A percentile compares a stretch with the other conserved stretches of the same genome.
Evolutionary conservation across 2,888 invertebrate species (phyloP).

Genomic region (Operophtera brumata): DNA sequence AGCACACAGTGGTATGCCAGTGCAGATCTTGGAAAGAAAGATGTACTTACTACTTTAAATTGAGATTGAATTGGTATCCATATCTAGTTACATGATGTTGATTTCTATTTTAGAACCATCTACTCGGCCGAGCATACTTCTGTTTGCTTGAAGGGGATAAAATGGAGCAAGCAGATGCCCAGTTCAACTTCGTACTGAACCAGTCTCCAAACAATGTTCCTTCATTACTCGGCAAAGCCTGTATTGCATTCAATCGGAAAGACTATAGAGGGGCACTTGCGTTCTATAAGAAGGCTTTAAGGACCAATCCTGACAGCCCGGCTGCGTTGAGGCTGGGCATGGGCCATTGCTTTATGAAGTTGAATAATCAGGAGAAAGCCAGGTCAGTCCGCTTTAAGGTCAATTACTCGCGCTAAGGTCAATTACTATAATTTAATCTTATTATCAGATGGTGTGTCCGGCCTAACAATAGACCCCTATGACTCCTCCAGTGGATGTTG

Average conservation of each 20-base stretch:
- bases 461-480: too few relatives aligned
- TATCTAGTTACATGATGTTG: too few relatives aligned
- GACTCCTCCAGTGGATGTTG: too few relatives aligned
- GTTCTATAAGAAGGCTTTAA: conserved; percentile 98
- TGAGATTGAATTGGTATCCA: too few relatives aligned
- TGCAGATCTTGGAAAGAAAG: too few relatives aligned
- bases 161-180: conserved; percentile 99
- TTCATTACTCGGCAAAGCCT: conserved; percentile 98
- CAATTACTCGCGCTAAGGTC: too few relatives aligned
- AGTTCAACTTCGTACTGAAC: conserved; percentile 99
- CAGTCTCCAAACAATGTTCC: conserved; percentile 98
- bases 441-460: too few relatives aligned
- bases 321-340: conserved; percentile 98
- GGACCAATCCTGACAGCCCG: conserved; percentile 98
- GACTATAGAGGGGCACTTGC: conserved; percentile 97
- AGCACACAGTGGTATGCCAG: too few relatives aligned
- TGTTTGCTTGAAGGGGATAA: conserved; percentile 99
- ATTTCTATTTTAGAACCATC: conserved; percentile 88
- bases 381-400: conserved; percentile 80
- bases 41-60: too few relatives aligned
- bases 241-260: conserved; percentile 99
- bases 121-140: conserved; percentile 98
- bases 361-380: conserved; percentile 97
- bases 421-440: too few relatives aligned
- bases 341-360: conserved; percentile 99